Evolutionary conservation across 2,797 vertebrate genomes (phyloP), one percentile per base, ranked within the genome.

Genomic region (Coracias cyanogaster): DNA sequence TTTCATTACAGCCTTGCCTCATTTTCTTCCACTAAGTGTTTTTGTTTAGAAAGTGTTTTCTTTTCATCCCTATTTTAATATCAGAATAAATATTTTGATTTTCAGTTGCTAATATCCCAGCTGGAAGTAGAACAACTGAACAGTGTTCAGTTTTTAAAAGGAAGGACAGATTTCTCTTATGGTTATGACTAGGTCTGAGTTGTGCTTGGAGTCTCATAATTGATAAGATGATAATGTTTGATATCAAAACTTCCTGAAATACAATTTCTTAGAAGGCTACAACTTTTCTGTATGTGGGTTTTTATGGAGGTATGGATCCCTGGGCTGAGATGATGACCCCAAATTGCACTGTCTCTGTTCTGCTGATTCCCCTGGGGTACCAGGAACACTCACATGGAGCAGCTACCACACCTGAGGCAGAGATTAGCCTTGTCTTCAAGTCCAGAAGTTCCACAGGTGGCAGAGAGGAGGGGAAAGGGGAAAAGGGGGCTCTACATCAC

Each of bases 321-420:
- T 49, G 15, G 9, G 18, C 3, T 77, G 64, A 80, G 73, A 20
- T 4, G 9, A 57, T 0, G 3, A 57, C 7, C 10, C 10, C 12
- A 67, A 39, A 15, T 19, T 69, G 3, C 3, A 4, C 7, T 24
- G 17, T 33, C 9, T 13, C 24, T 55, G 3, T 18, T 48, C 22
- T 66, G 7, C n/a, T 74, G 67, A 35, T 49, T 10, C 18, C 9
- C 15, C 4, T 4, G 14, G 20, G 33, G 15, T 21, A 48, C 25
- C 46, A 43, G 7, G 7, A 55, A 18, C 28, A 20, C 62, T 57
- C 73, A 57, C 0, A 1, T 0, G 1, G 21, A 67, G 11, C 15
- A 57, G 6, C n/a, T 46, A 51, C 43, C 17, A 33, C 19, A 19
- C 0, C 0, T 16, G 0, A 3, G 41, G 10, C 10, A 57, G 19